Conservation (phyloP, 2,113 vertebrate species). For the Solea senegalensis region DNA sequence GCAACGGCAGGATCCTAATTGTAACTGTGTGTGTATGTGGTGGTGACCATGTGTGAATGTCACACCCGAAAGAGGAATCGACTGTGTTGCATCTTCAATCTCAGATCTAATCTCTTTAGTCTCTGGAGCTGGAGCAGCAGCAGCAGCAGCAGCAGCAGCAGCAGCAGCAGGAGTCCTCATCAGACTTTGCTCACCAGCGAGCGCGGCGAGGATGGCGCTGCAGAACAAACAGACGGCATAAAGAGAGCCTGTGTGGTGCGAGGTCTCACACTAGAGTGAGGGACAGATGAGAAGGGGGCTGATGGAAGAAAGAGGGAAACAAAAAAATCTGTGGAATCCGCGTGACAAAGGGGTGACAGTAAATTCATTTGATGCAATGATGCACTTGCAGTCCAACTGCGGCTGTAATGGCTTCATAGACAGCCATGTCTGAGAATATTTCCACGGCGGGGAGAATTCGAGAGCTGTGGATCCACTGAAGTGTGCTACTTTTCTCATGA, state of each 20-base stretch:
- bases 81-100: constrained; percentile 3
- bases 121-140: neutral
- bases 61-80: neutral
- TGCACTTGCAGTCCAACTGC: neutral
- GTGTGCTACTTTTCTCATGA: constrained; percentile 51
- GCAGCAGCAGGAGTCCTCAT: neutral
- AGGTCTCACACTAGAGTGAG: constrained; percentile 57
- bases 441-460: constrained; percentile 10
- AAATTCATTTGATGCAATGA: constrained; percentile 42
- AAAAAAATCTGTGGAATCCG: constrained; percentile 2
- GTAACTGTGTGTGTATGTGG: constrained; percentile 13
- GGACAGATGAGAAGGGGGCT: constrained; percentile 21
- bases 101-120: constrained; percentile 4
- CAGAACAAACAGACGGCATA: constrained; percentile 62
- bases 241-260: constrained; percentile 62
- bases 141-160: constrained; percentile 2
- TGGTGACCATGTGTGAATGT: constrained; percentile 3
- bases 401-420: constrained; percentile 27
- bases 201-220: constrained; percentile 13
- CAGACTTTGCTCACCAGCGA: constrained; percentile 11
- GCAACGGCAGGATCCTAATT: constrained; percentile 31
- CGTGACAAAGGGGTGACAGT: neutral
- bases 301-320: neutral
- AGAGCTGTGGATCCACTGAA: constrained; percentile 31
- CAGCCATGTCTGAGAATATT: constrained; percentile 47